Evolutionary conservation across 2,113 vertebrate species (phyloP), one percentile per base, ranked within the genome.

Genomic region (Porphyrio hochstetteri): DNA sequence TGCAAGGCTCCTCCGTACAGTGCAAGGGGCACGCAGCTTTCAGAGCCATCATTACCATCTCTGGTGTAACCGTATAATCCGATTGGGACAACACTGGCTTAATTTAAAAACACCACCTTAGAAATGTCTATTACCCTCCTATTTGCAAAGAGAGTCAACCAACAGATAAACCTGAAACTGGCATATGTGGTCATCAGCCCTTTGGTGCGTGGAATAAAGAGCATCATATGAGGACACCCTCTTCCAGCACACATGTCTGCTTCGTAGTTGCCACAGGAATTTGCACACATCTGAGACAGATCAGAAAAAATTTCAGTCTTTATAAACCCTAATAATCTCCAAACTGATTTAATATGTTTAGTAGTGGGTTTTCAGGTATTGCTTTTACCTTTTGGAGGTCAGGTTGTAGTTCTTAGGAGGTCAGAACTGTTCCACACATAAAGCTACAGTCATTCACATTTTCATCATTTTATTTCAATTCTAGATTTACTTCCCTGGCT

Each of bases 261-360:
- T 81, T 46, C 69, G 57, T 55, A 65, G 40, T 91, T 87, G 78
- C 91, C 84, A 82, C 78, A 89, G 91, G 89, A 95, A 94, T 95
- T 88, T 1, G 0, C n/a, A 79, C 78, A 95, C 84, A 95, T 90
- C 84, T 92, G 94, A 95, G 82, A 94, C 57, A 1, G 5, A 95
- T 91, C 74, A 92, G 40, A 89, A 96, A 91, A 94, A 93, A 95
- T 44, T 40, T 53, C 57, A 72, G 36, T 17, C 67, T 95, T 95
- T 95, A 72, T 93, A 95, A 91, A 85, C 65, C 61, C 36, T 75
- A 92, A 93, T 91, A 93, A 95, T 94, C 93, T 93, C 91, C 72
- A 81, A 92, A 85, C 67, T 82, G 87, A 91, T 94, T 96, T 94
- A 91, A 67, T 91, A 90, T 77, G 74, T 94, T 96, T 88, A 96